Conservation (phyloP, 2,888 invertebrate genomes). For the Gastracanthus pulcherrimus region DNA sequence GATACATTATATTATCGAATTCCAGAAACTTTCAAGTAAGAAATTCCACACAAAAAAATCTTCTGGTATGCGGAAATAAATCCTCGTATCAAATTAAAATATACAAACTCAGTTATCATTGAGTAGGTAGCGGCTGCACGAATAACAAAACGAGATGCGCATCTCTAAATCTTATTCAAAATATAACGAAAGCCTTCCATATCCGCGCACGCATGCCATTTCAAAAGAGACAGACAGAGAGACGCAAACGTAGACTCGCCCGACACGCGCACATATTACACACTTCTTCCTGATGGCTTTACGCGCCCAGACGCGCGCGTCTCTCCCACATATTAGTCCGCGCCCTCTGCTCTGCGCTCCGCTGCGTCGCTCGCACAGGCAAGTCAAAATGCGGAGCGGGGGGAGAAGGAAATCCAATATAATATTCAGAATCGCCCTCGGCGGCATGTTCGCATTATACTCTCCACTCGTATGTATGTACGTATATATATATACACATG, state of each 20-base stretch:
- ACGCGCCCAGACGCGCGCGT: conserved; percentile 32
- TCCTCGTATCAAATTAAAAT: neutral
- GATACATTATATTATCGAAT: too few species aligned
- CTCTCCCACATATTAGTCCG: conserved; percentile 43
- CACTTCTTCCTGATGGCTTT: conserved; percentile 20
- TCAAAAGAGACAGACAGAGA: conserved; percentile 15
- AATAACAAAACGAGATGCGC: neutral
- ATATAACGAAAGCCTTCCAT: neutral
- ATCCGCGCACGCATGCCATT: neutral
- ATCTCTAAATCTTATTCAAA: conserved; percentile 1
- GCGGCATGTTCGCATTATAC: conserved; percentile 36
- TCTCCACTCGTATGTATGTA: neutral
- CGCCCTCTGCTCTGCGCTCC: too few species aligned
- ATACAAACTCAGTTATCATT: neutral
- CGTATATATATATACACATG: neutral
- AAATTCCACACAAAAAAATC: neutral
- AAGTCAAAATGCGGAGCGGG: too few species aligned
- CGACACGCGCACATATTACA: neutral
- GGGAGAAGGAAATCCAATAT: conserved; percentile 70
- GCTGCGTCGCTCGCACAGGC: too few species aligned
- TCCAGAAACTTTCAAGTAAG: too few species aligned
- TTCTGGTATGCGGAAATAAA: neutral
- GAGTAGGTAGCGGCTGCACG: neutral
- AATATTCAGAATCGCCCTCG: conserved; percentile 62
- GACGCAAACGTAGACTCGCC: neutral